A percentile compares a stretch with the other conserved stretches of the same genome.
Conservation (phyloP, 2,888 invertebrate genomes). For the Drosophila pseudotakahashii region DNA sequence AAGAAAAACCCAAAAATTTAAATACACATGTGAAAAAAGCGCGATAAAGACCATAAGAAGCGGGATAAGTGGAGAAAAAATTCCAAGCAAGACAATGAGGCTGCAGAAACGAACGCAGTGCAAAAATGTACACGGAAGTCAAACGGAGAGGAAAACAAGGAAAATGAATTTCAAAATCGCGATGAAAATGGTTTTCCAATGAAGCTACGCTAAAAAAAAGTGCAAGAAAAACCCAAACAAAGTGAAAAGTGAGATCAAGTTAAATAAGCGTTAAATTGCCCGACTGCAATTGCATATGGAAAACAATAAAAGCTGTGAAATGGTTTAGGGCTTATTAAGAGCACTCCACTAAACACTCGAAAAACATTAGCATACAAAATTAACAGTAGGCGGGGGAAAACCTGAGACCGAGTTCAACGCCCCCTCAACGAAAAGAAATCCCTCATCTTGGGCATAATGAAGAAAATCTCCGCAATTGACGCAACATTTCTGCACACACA, state of each 20-base stretch:
- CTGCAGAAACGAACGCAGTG: conserved; percentile 45
- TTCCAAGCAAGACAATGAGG: conserved; percentile 61
- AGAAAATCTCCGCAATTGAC: conserved; percentile 52
- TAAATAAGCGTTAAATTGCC: conserved; percentile 67
- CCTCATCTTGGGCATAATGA: conserved; percentile 14
- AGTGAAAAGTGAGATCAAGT: conserved; percentile 13
- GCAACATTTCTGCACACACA: conserved; percentile 54
- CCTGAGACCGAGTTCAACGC: conserved; percentile 35
- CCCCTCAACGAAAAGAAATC: neutral
- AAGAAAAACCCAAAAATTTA: conserved; percentile 23
- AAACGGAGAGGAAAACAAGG: conserved; percentile 5
- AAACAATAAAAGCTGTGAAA: conserved; percentile 21
- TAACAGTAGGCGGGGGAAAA: neutral
- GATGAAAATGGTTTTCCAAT: conserved; percentile 34
- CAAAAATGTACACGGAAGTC: conserved; percentile 37
- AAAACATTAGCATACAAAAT: conserved; percentile 29
- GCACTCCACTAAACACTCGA: conserved; percentile 16
- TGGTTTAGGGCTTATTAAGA: conserved; percentile 50
- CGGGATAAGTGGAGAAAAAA: conserved; percentile 30
- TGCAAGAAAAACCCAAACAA: conserved; percentile 42
- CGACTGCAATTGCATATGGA: conserved; percentile 34
- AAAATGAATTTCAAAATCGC: conserved; percentile 24
- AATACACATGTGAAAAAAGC: conserved; percentile 24
- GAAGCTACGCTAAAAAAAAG: conserved; percentile 44
- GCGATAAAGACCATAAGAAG: conserved; percentile 18